Percentiles rank a stretch among this genome's conserved stretches.
These are phyloP conservation scores for Apocheima hispidaria DNA, from an alignment of 2,888 invertebrate species.

Conservation along the genomic window DNA sequence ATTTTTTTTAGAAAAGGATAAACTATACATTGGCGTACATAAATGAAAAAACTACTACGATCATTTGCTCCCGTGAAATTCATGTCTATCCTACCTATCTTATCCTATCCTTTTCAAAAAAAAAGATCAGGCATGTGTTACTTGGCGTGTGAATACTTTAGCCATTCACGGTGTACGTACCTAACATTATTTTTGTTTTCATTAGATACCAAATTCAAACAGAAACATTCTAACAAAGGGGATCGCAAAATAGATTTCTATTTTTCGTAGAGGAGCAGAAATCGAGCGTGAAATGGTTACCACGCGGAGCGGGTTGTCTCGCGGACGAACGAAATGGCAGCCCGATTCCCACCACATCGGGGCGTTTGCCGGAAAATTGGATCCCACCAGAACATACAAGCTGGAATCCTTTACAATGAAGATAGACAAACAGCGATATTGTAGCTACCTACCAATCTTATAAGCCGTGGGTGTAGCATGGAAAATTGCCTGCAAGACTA, in stretches of 20 bases:
- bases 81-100: no score
- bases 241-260: slow-evolving; percentile 50
- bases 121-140: no score
- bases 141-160: no score
- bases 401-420: slow-evolving; percentile 22
- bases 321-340: slow-evolving; percentile 78
- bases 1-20: no score
- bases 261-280: slow-evolving; percentile 75
- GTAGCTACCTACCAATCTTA: not conserved
- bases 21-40: no score
- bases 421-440: not conserved
- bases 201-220: not conserved
- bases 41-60: no score
- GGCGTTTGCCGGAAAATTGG: slow-evolving; percentile 81
- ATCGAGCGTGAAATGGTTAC: slow-evolving; percentile 84
- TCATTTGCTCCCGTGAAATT: no score
- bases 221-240: slow-evolving; percentile 9
- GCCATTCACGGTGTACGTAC: not conserved
- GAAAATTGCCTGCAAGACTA: no score
- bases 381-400: slow-evolving; percentile 54
- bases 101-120: no score
- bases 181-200: not conserved
- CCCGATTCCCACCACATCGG: slow-evolving; percentile 47
- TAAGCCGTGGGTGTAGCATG: no score
- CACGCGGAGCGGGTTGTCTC: slow-evolving; percentile 77